Conservation (phyloP, 2,888 invertebrate genomes). For the Cephus pygmeus region DNA sequence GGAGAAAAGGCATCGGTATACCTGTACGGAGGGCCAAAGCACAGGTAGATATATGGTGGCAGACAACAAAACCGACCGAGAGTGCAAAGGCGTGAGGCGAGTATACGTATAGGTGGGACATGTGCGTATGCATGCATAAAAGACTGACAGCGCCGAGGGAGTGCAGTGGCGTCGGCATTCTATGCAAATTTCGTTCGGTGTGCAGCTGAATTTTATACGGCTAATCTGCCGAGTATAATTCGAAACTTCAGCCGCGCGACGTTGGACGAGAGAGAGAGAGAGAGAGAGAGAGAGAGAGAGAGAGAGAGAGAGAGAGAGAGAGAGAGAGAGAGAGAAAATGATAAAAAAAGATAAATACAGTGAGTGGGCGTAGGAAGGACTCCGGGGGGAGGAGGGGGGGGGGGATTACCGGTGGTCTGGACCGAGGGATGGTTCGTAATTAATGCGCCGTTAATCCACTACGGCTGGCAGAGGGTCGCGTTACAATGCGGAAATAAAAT, state of each 20-base stretch:
- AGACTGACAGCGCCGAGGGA: constrained; percentile 16
- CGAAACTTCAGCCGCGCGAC: constrained; percentile 45
- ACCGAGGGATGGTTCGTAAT: constrained; percentile 35
- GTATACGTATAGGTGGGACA: too few relatives aligned
- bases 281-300: constrained; percentile 21
- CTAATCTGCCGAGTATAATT: constrained; percentile 56
- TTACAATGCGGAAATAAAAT: not conserved
- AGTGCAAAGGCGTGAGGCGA: too few relatives aligned
- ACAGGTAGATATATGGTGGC: not conserved
- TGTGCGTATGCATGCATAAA: not conserved
- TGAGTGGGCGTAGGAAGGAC: not conserved
- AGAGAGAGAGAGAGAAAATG: constrained; percentile 26
- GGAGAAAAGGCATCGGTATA: not conserved
- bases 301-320: constrained; percentile 27
- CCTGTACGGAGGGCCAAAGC: not conserved
- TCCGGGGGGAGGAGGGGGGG: constrained; percentile 24
- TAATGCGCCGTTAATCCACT: constrained; percentile 59
- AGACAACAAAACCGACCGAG: not conserved
- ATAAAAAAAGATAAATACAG: not conserved
- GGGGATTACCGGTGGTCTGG: not conserved
- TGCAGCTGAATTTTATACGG: constrained; percentile 55
- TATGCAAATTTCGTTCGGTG: constrained; percentile 48
- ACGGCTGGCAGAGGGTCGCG: constrained; percentile 15
- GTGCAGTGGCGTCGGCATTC: constrained; percentile 16
- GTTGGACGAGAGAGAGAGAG: constrained; percentile 25